phyloP scores from a whole-genome alignment of 35 echinoderm and acorn worm genomes.

The Ptychodera flava region DNA sequence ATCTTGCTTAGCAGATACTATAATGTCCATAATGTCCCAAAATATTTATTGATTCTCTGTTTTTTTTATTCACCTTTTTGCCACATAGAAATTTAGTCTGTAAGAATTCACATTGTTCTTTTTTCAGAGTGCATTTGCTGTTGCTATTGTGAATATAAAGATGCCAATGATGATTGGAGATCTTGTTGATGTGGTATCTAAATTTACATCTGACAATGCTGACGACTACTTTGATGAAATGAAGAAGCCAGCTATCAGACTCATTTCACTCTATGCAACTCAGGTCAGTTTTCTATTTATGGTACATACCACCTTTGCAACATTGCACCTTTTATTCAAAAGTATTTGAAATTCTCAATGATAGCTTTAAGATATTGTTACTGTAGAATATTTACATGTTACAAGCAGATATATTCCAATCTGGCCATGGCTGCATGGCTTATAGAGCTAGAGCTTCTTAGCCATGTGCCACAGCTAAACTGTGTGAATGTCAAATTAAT shows the following conservation, averaged over 20 bases:
- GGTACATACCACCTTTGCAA: background rate
- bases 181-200: conserved; percentile 77
- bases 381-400: too few species aligned
- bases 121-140: conserved; percentile 75
- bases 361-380: too few species aligned
- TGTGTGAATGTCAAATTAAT: too few species aligned
- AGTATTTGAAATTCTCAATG: too few species aligned
- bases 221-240: conserved; percentile 66
- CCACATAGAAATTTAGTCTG: too few species aligned
- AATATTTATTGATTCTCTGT: background rate
- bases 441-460: too few species aligned
- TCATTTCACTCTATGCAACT: conserved; percentile 51
- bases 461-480: too few species aligned
- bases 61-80: background rate
- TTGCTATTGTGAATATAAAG: conserved; percentile 85
- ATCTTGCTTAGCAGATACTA: background rate
- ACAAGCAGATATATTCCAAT: too few species aligned
- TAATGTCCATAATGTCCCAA: background rate
- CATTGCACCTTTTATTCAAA: background rate
- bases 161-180: conserved; percentile 87
- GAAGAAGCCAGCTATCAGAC: conserved; percentile 57
- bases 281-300: conserved; percentile 23
- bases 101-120: background rate
- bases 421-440: too few species aligned
- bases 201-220: conserved; percentile 59